Base-by-base conservation (phyloP, 2,888 invertebrate species). In the Idaea dimidiata region DNA sequence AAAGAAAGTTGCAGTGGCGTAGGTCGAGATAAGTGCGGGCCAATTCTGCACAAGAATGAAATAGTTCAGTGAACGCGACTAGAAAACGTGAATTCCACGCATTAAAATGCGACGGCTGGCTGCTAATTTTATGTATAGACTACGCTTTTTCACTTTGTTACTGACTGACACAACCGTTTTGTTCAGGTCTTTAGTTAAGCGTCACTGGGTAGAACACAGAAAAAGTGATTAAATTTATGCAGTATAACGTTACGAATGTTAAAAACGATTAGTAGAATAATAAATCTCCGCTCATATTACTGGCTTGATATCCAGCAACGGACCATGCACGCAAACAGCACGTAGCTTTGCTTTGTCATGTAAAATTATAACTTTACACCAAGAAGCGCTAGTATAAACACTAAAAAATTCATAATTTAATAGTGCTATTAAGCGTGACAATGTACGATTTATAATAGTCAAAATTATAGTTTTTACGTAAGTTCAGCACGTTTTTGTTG, bases 1-100 rank as follows among this genome's bases (percentile, higher is more conserved):
- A 85, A 87, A 87, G 87, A 88, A 87, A 88, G 87, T 84, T 80
- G 74, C 79, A 83, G 85, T 88, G 83, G 83, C 77, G 82, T 88
- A 88, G 87, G 88, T 88, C 88, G 84, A 86, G 82, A 79, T 70
- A 72, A 77, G 76, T 72, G 73, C 65, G 64, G 69, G 71, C 68
- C 65, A 69, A 68, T 67, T 72, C 74, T 77, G 73, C 68, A 72
- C 73, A 73, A 75, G 67, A 75, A 73, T 74, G 67, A 71, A 75
- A 74, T 72, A 75, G 74, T 75, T 71, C 65, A 69, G 66, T 69
- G 62, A 70, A 67, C 70, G 68, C 66, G 65, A 62, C 66, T 58
- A 62, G 68, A 66, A 63, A 69, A 63, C 62, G 62, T 59, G 62
- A 71, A 69, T 69, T 68, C 61, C 62, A 63, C 58, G 68, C 61